Base-by-base conservation (phyloP, 2,888 invertebrate species). In the Melinaea menophilus region DNA sequence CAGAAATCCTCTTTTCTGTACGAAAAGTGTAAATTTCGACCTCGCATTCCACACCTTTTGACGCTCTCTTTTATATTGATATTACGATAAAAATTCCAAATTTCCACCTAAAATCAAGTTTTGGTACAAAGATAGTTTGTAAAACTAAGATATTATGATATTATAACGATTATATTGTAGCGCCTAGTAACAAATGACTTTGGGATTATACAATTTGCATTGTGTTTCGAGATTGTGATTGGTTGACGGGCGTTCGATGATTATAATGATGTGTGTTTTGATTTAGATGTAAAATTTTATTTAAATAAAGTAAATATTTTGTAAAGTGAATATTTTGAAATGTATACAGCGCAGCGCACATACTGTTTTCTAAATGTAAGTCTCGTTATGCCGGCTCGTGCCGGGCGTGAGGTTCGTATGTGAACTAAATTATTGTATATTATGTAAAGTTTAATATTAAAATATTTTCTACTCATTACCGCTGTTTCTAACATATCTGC, bases 61-160 rank as follows among this genome's bases (percentile, higher is more conserved):
- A 78, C 68, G 85, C 86, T 86, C 86, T 84, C 84, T 86, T 72
- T 60, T 66, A 64, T 79, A 75, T 78, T 72, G 77, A 71, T 72
- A 73, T 73, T 71, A 72, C 71, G 65, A 79, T 80, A 79, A 79
- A 79, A 82, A 79, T 79, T 80, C 56, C 61, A 77, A 75, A 75
- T 72, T 72, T 78, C 73, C 76, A 73, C 75, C 79, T 77, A 72
- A 79, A 51, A 81, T 78, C 77, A 84, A 78, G 74, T 80, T 87
- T 88, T 88, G 88, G 90, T 90, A 90, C 90, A 90, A 90, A 90
- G 77, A 86, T 81, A 85, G 85, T 88, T 81, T 86, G 85, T 88
- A 88, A 88, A 89, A 86, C 80, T 86, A 85, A 88, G 85, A 84
- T 87, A 86, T 84, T 85, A 86, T 85, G 82, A 82, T 78, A 76